phyloP scores from a whole-genome alignment of 2,797 vertebrate species.

The Darevskia mixta region DNA sequence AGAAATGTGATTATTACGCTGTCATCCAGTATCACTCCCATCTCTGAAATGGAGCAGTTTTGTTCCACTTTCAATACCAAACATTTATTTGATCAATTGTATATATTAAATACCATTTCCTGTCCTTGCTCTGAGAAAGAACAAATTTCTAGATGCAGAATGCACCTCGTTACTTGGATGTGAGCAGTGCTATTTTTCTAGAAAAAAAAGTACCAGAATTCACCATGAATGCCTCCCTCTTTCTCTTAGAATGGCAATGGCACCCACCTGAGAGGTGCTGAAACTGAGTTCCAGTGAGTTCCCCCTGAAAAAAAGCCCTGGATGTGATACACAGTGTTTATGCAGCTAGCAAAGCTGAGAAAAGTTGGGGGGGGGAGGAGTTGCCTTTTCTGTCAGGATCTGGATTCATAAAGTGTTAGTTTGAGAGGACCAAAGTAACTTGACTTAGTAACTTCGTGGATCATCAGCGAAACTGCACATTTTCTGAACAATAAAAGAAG shows the following conservation, averaged over 20 bases:
- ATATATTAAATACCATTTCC: slow-evolving; percentile 27
- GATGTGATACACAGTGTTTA: not conserved
- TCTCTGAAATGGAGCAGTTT: slow-evolving; percentile 21
- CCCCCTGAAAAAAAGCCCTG: too few relatives aligned
- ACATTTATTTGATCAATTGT: slow-evolving; percentile 33
- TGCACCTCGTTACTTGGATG: not conserved
- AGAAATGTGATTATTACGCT: slow-evolving; percentile 18
- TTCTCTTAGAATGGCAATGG: too few relatives aligned
- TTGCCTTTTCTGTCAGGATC: not conserved
- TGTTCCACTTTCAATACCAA: slow-evolving; percentile 27
- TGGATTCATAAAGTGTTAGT: not conserved
- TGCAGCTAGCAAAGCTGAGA: not conserved
- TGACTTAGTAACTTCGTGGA: not conserved
- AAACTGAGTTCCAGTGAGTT: too few relatives aligned
- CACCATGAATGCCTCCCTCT: too few relatives aligned
- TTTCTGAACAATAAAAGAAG: slow-evolving; percentile 6
- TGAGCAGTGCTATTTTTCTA: not conserved
- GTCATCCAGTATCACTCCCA: not conserved
- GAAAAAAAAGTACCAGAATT: too few relatives aligned
- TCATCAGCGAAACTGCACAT: not conserved
- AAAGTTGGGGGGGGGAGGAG: not conserved
- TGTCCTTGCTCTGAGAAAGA: slow-evolving; percentile 14
- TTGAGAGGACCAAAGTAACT: slow-evolving; percentile 6
- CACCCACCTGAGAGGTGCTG: too few relatives aligned
- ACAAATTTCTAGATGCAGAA: slow-evolving; percentile 17